These are phyloP conservation scores for Fragum sueziense DNA, from an alignment of 2,888 invertebrate genomes.

Conservation along the genomic window DNA sequence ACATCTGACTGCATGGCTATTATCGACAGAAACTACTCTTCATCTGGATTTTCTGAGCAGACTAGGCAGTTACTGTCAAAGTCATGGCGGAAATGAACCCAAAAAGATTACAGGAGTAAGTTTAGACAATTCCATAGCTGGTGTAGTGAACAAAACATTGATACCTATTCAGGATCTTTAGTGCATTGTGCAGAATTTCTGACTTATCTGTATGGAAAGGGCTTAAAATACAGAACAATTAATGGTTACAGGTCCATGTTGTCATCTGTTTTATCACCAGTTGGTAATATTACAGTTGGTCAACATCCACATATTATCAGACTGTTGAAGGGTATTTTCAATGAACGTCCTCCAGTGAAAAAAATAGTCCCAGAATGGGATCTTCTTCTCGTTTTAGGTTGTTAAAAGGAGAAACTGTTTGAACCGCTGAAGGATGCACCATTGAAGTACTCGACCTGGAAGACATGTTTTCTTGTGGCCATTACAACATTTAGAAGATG, in stretches of 20 bases:
- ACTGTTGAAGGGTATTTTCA: too few species aligned
- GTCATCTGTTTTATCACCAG: conserved; percentile 25
- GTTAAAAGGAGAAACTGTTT: conserved; percentile 8
- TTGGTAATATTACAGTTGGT: too few species aligned
- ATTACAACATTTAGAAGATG: conserved; percentile 36
- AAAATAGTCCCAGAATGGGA: too few species aligned
- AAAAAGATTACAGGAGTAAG: too few species aligned
- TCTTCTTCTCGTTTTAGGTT: background rate
- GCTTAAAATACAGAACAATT: too few species aligned
- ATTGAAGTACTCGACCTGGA: conserved; percentile 9
- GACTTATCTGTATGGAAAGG: background rate
- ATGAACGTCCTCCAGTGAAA: too few species aligned
- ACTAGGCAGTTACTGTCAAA: background rate
- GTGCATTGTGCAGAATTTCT: conserved; percentile 37
- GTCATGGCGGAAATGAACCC: conserved; percentile 25
- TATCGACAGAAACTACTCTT: conserved; percentile 43
- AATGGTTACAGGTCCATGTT: conserved; percentile 36
- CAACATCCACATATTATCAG: too few species aligned
- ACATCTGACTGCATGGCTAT: conserved; percentile 35
- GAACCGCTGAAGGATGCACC: conserved; percentile 17
- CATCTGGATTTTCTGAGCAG: too few species aligned
- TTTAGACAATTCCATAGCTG: conserved; percentile 37
- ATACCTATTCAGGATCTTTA: conserved; percentile 43
- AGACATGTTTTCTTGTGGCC: conserved; percentile 34
- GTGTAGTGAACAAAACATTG: conserved; percentile 33